phyloP scores from a whole-genome alignment of 2,797 vertebrate species.

The Salmo trutta region DNA sequence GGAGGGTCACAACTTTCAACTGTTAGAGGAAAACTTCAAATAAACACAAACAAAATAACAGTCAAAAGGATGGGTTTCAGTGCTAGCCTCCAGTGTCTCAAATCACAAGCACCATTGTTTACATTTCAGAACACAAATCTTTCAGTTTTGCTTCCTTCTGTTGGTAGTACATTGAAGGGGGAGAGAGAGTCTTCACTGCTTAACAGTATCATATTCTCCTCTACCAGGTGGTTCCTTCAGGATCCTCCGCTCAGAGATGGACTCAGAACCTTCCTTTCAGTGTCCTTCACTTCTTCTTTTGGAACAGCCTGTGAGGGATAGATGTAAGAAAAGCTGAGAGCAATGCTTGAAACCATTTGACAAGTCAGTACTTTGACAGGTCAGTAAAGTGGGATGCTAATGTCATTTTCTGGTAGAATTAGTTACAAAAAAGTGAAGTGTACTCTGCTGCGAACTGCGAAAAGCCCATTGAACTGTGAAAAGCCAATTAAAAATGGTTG shows the following conservation, averaged over 20 bases:
- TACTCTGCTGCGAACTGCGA: not conserved
- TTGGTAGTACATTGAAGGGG: constrained; percentile 54
- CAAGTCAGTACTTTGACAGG: not conserved
- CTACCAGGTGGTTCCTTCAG: constrained; percentile 37
- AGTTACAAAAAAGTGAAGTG: not conserved
- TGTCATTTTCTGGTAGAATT: not conserved
- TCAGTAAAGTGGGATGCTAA: not conserved
- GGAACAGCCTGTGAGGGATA: constrained; percentile 69
- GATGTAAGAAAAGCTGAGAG: constrained; percentile 61
- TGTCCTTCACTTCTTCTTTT: constrained; percentile 72
- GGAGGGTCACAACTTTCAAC: constrained; percentile 51
- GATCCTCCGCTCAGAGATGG: constrained; percentile 45
- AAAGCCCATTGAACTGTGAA: not conserved
- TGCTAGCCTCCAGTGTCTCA: constrained; percentile 34
- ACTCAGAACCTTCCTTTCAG: constrained; percentile 38
- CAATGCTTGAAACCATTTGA: constrained; percentile 1
- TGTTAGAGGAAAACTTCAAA: constrained; percentile 54
- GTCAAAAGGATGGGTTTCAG: constrained; percentile 40
- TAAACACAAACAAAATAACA: constrained; percentile 52
- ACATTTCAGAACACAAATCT: constrained; percentile 47
- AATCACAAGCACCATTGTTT: constrained; percentile 58
- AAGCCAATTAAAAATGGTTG: not conserved
- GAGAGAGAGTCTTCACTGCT: constrained; percentile 56
- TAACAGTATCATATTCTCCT: constrained; percentile 38
- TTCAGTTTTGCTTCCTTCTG: constrained; percentile 56